These are phyloP conservation scores for Hemicordylus capensis DNA, from an alignment of 2,113 vertebrate species.

Conservation along the genomic window DNA sequence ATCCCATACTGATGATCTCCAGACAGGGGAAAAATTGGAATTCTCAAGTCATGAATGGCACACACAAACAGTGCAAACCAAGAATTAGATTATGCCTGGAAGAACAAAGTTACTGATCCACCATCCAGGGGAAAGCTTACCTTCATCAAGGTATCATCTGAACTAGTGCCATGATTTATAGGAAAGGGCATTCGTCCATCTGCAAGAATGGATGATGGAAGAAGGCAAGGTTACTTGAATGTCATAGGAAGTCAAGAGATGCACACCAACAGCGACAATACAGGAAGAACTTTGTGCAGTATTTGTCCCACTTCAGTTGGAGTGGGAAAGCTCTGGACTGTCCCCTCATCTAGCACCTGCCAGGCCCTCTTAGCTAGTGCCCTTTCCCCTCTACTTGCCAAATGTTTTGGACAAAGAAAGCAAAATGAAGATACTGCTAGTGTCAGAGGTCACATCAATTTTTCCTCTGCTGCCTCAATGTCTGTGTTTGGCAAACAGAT, in stretches of 20 bases:
- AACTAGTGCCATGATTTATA: conserved; percentile 87
- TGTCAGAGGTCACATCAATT: too few species aligned
- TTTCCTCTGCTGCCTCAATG: too few species aligned
- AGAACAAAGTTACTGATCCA: not conserved
- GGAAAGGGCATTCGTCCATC: conserved; percentile 91
- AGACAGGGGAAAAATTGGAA: too few species aligned
- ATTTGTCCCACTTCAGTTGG: not conserved
- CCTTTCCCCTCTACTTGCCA: not conserved
- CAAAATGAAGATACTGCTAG: not conserved
- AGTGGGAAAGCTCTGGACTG: not conserved
- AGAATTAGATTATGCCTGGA: not conserved
- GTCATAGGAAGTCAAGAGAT: not conserved
- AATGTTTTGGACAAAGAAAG: not conserved
- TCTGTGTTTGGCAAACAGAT: too few species aligned
- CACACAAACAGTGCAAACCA: too few species aligned
- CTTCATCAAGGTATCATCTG: conserved; percentile 82
- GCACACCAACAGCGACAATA: too few species aligned
- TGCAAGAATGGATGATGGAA: conserved; percentile 60
- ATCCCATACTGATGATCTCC: too few species aligned
- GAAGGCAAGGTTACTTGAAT: not conserved
- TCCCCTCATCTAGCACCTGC: not conserved
- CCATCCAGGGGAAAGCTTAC: conserved; percentile 64
- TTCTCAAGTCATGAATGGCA: too few species aligned
- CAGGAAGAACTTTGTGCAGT: not conserved
- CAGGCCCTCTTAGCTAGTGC: not conserved